phyloP scores from a whole-genome alignment of 2,797 vertebrate genomes.

The Kryptolebias ocellatus region DNA sequence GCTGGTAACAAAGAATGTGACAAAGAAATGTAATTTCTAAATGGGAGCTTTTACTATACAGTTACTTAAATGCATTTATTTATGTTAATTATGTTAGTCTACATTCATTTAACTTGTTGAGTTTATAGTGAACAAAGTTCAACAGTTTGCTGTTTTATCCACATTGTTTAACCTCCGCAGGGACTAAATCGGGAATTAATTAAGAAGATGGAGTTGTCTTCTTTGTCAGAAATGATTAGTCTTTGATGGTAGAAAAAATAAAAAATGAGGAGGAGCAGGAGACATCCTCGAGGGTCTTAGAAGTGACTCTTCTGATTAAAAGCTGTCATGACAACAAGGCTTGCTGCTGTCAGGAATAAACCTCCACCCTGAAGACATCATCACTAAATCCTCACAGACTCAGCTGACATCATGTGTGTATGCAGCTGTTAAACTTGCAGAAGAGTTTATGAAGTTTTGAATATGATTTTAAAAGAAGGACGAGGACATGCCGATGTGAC shows the following conservation, averaged over 20 bases:
- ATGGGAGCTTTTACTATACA: no score
- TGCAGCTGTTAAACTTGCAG: neutral
- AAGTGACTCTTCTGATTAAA: constrained; percentile 30
- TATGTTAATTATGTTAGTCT: no score
- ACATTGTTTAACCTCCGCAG: neutral
- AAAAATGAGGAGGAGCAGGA: no score
- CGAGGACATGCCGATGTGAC: neutral
- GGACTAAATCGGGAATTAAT: constrained; percentile 12
- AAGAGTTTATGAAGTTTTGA: neutral
- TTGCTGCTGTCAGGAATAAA: constrained; percentile 23
- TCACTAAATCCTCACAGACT: no score
- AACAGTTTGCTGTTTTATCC: neutral
- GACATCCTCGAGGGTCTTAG: constrained; percentile 10
- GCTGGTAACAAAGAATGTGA: no score
- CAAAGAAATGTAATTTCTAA: no score
- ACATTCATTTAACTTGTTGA: no score
- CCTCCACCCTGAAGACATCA: neutral
- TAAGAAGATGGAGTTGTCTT: neutral
- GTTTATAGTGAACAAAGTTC: no score
- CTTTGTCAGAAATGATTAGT: neutral
- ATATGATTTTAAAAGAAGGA: neutral
- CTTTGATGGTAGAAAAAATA: neutral
- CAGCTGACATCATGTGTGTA: constrained; percentile 2
- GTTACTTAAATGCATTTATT: no score
- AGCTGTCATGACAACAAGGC: constrained; percentile 44